Evolutionary conservation across 2,797 vertebrate species (phyloP).

Genomic region (Euphonia xanthogaster): DNA sequence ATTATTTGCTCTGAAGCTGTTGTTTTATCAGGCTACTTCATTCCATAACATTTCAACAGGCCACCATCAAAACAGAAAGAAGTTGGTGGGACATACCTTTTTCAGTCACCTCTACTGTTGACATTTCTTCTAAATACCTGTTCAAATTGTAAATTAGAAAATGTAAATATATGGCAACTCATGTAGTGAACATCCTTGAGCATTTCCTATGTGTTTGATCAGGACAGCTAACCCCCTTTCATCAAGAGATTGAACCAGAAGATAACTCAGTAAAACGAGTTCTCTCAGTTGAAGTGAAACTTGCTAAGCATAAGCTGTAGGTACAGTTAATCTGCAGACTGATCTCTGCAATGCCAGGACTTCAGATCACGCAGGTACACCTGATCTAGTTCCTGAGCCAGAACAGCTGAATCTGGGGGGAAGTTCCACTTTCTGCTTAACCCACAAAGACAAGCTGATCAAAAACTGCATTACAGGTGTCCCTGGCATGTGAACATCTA

Average conservation of each 20-base stretch:
- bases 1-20: not conserved
- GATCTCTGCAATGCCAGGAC: not conserved
- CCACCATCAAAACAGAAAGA: not conserved
- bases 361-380: not conserved
- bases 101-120: not conserved
- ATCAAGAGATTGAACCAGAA: not conserved
- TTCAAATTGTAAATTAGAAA: slow-evolving; percentile 22
- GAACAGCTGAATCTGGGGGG: not conserved
- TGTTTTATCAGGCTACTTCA: not conserved
- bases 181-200: not conserved
- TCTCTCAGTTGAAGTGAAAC: not conserved
- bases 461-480: not conserved
- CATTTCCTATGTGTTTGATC: not conserved
- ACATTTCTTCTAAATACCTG: not conserved
- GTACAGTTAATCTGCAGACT: not conserved
- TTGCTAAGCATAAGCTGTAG: not conserved
- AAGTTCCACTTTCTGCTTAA: not conserved
- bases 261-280: not conserved
- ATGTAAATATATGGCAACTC: not conserved
- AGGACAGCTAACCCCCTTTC: not conserved
- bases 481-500: not conserved
- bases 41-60: not conserved
- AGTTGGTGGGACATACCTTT: slow-evolving; percentile 39
- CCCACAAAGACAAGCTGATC: fast-evolving
- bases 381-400: not conserved